Percentiles rank a stretch among this genome's conserved stretches.
Conservation (phyloP, 2,888 invertebrate species). For the Caradrina kadenii region DNA sequence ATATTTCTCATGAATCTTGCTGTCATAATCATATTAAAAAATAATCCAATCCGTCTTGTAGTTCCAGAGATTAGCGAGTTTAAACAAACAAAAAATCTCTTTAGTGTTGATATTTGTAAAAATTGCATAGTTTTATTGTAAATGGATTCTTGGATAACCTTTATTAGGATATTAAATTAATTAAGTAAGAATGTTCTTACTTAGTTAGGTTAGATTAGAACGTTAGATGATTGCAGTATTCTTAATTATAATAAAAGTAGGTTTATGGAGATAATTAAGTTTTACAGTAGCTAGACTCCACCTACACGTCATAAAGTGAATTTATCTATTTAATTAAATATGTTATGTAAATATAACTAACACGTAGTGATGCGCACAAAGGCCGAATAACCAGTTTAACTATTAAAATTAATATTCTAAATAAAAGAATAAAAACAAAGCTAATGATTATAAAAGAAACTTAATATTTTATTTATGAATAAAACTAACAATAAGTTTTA, state of each 20-base stretch:
- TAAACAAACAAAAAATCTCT: too few relatives aligned
- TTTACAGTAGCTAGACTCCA: conserved; percentile 36
- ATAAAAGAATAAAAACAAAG: conserved; percentile 1
- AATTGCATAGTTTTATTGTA: not conserved
- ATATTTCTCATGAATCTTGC: too few relatives aligned
- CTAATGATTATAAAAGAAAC: conserved; percentile 22
- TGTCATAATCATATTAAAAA: too few relatives aligned
- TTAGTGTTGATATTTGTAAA: not conserved
- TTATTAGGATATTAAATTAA: not conserved
- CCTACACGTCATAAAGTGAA: conserved; percentile 9
- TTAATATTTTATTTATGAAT: conserved; percentile 53
- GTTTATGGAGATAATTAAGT: conserved; percentile 28
- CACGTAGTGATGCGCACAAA: conserved; percentile 27
- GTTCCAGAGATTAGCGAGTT: too few relatives aligned
- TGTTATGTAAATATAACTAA: not conserved
- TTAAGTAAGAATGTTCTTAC: conserved; percentile 1
- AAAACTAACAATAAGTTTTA: conserved; percentile 50
- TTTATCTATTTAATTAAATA: conserved; percentile 21
- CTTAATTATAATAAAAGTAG: conserved; percentile 28
- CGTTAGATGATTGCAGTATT: conserved; percentile 19
- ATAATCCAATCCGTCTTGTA: too few relatives aligned
- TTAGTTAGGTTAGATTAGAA: not conserved
- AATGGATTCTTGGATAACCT: not conserved
- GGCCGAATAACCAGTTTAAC: conserved; percentile 2
- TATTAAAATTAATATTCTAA: conserved; percentile 5